Base-by-base conservation (phyloP, 1,140 invertebrate genomes). In the Parasteatoda tepidariorum region DNA sequence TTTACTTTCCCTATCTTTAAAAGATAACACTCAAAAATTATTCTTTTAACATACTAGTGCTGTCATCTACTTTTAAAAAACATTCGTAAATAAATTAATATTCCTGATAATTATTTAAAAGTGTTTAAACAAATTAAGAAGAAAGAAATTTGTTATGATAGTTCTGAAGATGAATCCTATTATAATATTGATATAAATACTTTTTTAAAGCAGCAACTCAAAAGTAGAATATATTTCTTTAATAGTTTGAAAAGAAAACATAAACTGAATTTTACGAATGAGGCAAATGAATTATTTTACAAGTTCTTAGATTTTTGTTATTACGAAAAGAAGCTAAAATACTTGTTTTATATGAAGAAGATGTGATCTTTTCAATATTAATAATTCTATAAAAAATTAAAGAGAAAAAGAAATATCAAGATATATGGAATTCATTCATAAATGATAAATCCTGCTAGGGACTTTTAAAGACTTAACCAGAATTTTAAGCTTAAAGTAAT, bases 341-440 rank as follows among this genome's bases (percentile, higher is more conserved):
- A 59, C 1, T 9, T 59, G 24, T 59, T 59, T 59, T 59, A 59
- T 3, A 7, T n/a, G 24, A 59, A 59, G 24, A 59, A 9, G 15
- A 1, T 59, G 57, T 5, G 57, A 59, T 9, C 18, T 13, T 48
- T 48, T 13, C 18, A 48, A 48, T 48, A 41, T 41, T 41, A 13
- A 41, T 6, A 41, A 41, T 41, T 5, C 5, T 41, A 6, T 41
- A 13, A 59, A 59, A 59, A 4, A 24, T 59, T 5, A 59, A 59
- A 59, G n/a, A 9, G 22, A 59, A 59, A 9, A 59, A 59, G n/a
- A 59, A 59, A 24, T 59, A 5, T 59, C 7, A 59, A 59, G n/a
- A 24, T 59, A n/a, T 59, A 9, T 59, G 57, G 57, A 59, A 59
- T 59, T 48, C 38, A 48, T 48, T 48, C n/a, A n/a, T n/a, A n/a